Conservation (phyloP, 1,140 invertebrate species). For the Aphaenogaster floridana region DNA sequence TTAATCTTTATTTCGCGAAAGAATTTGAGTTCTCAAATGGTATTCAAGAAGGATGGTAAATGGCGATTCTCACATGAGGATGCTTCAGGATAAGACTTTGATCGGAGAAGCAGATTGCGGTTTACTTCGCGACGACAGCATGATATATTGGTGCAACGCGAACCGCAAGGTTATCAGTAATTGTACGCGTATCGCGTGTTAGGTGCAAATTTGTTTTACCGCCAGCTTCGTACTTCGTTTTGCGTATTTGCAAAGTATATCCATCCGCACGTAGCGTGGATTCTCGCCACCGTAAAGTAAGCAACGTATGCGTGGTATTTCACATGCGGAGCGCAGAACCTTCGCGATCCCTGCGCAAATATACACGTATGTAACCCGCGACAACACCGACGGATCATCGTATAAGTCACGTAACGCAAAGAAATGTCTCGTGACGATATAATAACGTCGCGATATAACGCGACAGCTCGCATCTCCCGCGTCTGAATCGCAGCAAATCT, state of each 20-base stretch:
- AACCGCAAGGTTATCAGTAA: conserved; percentile 32
- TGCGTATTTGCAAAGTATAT: conserved; percentile 13
- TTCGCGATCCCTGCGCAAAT: conserved; percentile 6
- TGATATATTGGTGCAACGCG: conserved; percentile 17
- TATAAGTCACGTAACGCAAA: conserved; percentile 15
- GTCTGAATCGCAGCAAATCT: neutral
- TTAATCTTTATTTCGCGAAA: neutral
- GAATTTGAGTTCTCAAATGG: neutral
- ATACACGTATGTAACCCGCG: neutral
- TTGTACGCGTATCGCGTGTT: conserved; percentile 26
- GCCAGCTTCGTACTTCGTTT: conserved; percentile 1
- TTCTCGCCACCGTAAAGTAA: conserved; percentile 1
- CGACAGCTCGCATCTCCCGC: neutral
- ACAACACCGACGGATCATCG: neutral
- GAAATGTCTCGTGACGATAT: neutral
- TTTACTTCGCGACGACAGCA: conserved; percentile 18
- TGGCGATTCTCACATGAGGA: neutral
- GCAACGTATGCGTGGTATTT: neutral
- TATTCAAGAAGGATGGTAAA: neutral
- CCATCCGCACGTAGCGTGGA: neutral
- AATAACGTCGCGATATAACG: neutral
- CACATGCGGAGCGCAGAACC: neutral
- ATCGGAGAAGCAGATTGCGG: neutral
- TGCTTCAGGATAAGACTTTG: neutral
- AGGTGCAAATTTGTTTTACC: conserved; percentile 43